Percentiles rank a stretch among this genome's conserved stretches.
These are phyloP conservation scores for Folsomia candida DNA, from an alignment of 2,888 invertebrate species.

Conservation along the genomic window DNA sequence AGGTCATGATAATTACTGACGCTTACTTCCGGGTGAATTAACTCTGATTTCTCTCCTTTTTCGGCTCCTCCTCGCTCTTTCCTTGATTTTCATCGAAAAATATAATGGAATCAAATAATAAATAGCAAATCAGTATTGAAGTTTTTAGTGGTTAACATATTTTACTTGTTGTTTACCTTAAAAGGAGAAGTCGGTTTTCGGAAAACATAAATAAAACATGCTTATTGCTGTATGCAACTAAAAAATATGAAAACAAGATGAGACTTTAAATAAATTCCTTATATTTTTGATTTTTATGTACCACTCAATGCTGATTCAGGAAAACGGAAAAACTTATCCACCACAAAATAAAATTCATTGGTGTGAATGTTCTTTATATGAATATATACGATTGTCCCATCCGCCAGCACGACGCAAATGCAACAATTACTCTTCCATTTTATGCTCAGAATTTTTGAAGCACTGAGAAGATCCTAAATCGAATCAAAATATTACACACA, in stretches of 20 bases:
- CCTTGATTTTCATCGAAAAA: too few relatives aligned
- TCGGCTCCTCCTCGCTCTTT: not conserved
- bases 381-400: constrained; percentile 45
- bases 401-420: constrained; percentile 38
- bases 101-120: not conserved
- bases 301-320: constrained; percentile 41
- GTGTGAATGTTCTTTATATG: constrained; percentile 40
- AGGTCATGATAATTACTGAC: constrained; percentile 42
- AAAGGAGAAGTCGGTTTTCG: constrained; percentile 44
- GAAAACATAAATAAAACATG: constrained; percentile 46
- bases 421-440: constrained; percentile 41
- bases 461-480: constrained; percentile 32
- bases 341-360: constrained; percentile 38
- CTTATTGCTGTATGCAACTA: constrained; percentile 34
- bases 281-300: constrained; percentile 5
- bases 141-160: too few relatives aligned
- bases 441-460: constrained; percentile 38
- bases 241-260: not conserved
- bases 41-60: constrained; percentile 3
- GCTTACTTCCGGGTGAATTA: constrained; percentile 39
- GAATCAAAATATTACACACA: constrained; percentile 3
- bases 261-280: not conserved
- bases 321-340: constrained; percentile 42
- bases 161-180: constrained; percentile 29
- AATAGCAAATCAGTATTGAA: too few relatives aligned